Evolutionary conservation across 2,113 vertebrate species (phyloP), one percentile per base, ranked within the genome.

Genomic region (Sialia sialis): DNA sequence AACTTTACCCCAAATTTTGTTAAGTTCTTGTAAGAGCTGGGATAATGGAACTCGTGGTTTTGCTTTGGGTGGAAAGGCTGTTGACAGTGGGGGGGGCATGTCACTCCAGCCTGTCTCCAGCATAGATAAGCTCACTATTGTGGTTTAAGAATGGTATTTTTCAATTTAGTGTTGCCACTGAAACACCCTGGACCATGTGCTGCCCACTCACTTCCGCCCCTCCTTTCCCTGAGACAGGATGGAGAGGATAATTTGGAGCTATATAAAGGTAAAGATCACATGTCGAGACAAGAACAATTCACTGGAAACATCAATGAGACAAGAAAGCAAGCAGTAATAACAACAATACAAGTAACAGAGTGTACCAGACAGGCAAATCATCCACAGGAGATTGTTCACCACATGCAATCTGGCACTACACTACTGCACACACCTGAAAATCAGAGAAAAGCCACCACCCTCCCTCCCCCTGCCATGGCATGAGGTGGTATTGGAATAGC

Each of bases 201-300:
- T 36, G 27, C 38, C 14, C 26, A 6, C 29, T 46, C 10, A 39
- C 27, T 52, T 44, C 13, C 21, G 26, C 14, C 15, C 8, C 2
- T 0, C 38, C 52, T 51, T 32, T 70, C 19, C 16, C 29, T 67
- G 46, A 38, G 19, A 44, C 16, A 17, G 11, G 39, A 46, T 67
- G 39, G 7, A 60, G 52, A 52, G 27, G n/a, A 75, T 54, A 75
- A 52, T 1, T 51, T 46, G 7, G 9, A 25, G 25, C 23, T 17
- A 38, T 38, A 34, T 26, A 46, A 67, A 51, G 6, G 13, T n/a
- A 17, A 38, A n/a, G 11, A 30, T 38, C 10, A 23, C 0, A 0
- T n/a, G 16, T 2, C 41, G 32, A 51, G 16, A 52, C 4, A 38
- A 18, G 38, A 60, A 34, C 6, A 38, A 34, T 34, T 60, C 26